Evolutionary conservation across 1,140 invertebrate species (phyloP), one percentile per base, ranked within the genome.

Genomic region (Papilio xuthus): DNA sequence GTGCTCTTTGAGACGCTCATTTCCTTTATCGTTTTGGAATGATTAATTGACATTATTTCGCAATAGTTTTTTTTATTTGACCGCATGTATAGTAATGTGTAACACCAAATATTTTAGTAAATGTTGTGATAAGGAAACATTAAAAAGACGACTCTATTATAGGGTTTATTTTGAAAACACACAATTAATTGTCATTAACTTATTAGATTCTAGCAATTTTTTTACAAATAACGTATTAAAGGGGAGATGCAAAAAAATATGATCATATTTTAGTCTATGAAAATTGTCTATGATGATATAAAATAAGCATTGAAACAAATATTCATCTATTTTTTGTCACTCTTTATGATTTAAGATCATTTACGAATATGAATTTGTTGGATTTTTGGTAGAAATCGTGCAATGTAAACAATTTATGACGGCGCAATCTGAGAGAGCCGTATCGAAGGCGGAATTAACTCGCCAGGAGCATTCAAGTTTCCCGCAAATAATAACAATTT

Each of bases 401-500:
- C 74, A 60, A 41, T 76, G 53, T 60, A 32, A 60, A 42, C 56
- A 37, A 63, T 76, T 76, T 63, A 23, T 42, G 15, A 76, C 37
- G 32, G 50, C 41, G 42, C 80, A 41, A 41, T 77, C 67, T 79
- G 41, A 77, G 77, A 81, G 72, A 67, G 42, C 78, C 28, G 72
- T 75, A 75, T 63, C 74, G n/a, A 42, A 44, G 41, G 42, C 28
- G 76, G 70, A 81, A 86, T 85, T 83, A 86, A 81, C 84, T 78
- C 83, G 82, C 84, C 83, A 81, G 84, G 84, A 88, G 86, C 84
- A 85, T 83, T 82, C 82, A 83, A 84, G 84, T 89, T 92, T 92
- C 88, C 82, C 82, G 84, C 85, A 92, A 90, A 93, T 90, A 91
- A 91, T 85, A 90, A 87, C 87, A 89, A 86, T 92, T 90, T 89